Evolutionary conservation across 1,140 invertebrate genomes (phyloP).

Genomic region (Lepidurus apus): DNA sequence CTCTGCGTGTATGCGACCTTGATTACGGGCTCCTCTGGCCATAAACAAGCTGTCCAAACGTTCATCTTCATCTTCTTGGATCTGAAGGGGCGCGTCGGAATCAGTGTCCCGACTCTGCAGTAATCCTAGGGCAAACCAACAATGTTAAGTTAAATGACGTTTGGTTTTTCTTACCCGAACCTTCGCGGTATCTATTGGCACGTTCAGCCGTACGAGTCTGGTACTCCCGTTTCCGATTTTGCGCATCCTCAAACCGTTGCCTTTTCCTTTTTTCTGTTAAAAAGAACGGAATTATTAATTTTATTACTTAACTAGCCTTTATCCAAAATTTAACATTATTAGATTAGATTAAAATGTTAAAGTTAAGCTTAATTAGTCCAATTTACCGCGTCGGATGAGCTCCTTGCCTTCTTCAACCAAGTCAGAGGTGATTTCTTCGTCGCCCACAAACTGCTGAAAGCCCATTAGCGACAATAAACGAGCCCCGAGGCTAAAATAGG

Average conservation of each 20-base stretch:
- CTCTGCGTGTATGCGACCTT: neutral
- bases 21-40: slow-evolving; percentile 23
- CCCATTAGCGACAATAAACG: slow-evolving; percentile 80
- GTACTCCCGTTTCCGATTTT: slow-evolving; percentile 22
- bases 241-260: slow-evolving; percentile 24
- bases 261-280: slow-evolving; percentile 29
- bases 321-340: too few relatives aligned
- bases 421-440: slow-evolving; percentile 86
- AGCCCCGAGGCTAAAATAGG: slow-evolving; percentile 91
- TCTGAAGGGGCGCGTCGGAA: neutral
- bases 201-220: neutral
- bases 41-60: slow-evolving; percentile 10
- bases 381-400: slow-evolving; percentile 72
- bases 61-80: neutral
- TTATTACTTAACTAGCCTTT: too few relatives aligned
- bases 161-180: slow-evolving; percentile 24
- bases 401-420: slow-evolving; percentile 88
- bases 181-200: slow-evolving; percentile 21
- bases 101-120: slow-evolving; percentile 12
- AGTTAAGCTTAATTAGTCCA: neutral
- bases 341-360: too few relatives aligned
- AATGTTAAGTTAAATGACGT: neutral
- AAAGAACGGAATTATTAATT: neutral
- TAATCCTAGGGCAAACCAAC: slow-evolving; percentile 16
- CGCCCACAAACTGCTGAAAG: slow-evolving; percentile 87